Evolutionary conservation across 2,888 invertebrate genomes (phyloP).

Genomic region (Furcula furcula): DNA sequence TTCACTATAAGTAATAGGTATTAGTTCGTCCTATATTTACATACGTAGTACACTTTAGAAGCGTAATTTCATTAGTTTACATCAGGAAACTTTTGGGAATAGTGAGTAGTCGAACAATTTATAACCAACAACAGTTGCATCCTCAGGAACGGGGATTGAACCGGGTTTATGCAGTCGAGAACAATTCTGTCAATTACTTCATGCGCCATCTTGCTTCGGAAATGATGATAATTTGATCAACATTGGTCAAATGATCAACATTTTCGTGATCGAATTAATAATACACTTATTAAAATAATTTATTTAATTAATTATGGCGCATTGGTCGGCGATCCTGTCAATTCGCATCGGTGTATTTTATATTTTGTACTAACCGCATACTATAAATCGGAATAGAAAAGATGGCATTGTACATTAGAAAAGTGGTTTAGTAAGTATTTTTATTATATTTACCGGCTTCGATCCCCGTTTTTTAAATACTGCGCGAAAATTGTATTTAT

Average conservation of each 20-base stretch:
- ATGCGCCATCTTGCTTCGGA: too few relatives aligned
- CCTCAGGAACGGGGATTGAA: conserved; percentile 44
- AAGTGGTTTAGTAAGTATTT: conserved; percentile 39
- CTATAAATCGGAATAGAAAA: conserved; percentile 55
- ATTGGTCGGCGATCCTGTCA: too few relatives aligned
- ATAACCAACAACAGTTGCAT: conserved; percentile 53
- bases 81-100: conserved; percentile 72
- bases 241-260: too few relatives aligned
- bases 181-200: conserved; percentile 3
- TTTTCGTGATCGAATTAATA: too few relatives aligned
- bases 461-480: conserved; percentile 48
- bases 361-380: conserved; percentile 9
- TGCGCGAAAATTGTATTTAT: conserved; percentile 56
- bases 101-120: conserved; percentile 54
- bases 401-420: conserved; percentile 70
- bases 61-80: conserved; percentile 76
- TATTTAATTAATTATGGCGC: too few relatives aligned
- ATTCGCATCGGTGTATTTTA: neutral
- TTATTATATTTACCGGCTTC: conserved; percentile 21
- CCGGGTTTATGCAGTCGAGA: conserved; percentile 22
- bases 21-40: conserved; percentile 80
- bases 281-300: too few relatives aligned
- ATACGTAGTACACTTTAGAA: conserved; percentile 80
- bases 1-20: conserved; percentile 78
- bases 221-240: too few relatives aligned